Evolutionary conservation across 2,888 invertebrate genomes (phyloP).

Genomic region (Plebejus argus): DNA sequence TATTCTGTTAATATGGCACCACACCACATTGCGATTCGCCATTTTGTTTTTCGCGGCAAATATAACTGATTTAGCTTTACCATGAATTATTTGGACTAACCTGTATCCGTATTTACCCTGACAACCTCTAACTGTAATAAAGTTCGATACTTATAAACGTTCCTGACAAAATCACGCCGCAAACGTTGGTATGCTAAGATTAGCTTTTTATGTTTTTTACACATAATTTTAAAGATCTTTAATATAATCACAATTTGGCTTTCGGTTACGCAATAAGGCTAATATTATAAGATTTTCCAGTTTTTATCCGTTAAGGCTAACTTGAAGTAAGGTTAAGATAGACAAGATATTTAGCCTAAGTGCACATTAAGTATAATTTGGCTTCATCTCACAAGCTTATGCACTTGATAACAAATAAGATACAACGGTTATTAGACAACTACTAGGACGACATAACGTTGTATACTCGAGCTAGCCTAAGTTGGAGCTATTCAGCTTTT

Average conservation of each 20-base stretch:
- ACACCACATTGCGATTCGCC: no score
- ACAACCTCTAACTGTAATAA: not conserved
- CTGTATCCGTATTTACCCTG: no score
- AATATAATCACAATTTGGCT: constrained; percentile 8
- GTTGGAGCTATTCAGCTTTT: not conserved
- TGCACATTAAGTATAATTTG: constrained; percentile 6
- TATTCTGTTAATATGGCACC: not conserved
- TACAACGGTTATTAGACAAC: not conserved
- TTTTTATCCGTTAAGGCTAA: not conserved
- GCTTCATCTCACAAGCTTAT: not conserved
- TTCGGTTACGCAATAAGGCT: not conserved
- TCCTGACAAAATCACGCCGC: not conserved
- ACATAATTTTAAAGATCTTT: not conserved
- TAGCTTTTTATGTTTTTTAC: not conserved
- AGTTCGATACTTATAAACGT: no score
- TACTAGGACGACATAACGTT: not conserved
- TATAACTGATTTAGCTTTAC: no score
- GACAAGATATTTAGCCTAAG: constrained; percentile 14
- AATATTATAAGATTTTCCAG: not conserved
- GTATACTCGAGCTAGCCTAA: not conserved
- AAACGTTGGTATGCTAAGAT: not conserved
- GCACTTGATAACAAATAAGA: not conserved
- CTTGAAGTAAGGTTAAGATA: not conserved
- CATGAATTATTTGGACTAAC: no score
- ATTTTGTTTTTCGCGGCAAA: no score